These are phyloP conservation scores for Amaurobius ferox DNA, from an alignment of 2,888 invertebrate genomes.

Conservation along the genomic window DNA sequence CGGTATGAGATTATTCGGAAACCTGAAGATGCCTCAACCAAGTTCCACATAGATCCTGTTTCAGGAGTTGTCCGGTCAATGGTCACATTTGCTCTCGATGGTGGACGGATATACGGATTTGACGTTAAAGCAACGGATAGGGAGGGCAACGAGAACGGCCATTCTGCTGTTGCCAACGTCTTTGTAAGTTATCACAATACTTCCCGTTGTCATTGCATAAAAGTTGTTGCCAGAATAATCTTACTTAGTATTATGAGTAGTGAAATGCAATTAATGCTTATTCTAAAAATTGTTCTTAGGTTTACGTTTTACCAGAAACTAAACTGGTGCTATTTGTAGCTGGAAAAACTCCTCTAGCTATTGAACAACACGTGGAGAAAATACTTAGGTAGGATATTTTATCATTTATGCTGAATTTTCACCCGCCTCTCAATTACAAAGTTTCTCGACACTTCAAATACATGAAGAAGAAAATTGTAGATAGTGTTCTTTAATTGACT, in stretches of 20 bases:
- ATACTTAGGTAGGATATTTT: conserved; percentile 81
- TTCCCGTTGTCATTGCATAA: too few relatives aligned
- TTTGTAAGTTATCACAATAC: conserved; percentile 86
- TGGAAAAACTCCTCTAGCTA: conserved; percentile 85
- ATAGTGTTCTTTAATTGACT: too few relatives aligned
- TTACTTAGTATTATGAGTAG: too few relatives aligned
- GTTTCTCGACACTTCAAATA: too few relatives aligned
- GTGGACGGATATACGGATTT: conserved; percentile 88
- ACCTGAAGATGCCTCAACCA: conserved; percentile 83
- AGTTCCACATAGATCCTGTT: conserved; percentile 87
- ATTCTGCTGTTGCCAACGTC: conserved; percentile 89
- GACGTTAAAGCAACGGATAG: conserved; percentile 92
- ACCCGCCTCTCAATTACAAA: too few relatives aligned
- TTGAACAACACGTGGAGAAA: conserved; percentile 83
- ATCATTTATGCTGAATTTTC: too few relatives aligned
- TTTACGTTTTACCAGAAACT: conserved; percentile 88
- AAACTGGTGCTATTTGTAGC: conserved; percentile 88
- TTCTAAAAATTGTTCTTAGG: conserved; percentile 79
- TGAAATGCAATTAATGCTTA: too few relatives aligned
- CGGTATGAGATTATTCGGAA: conserved; percentile 85
- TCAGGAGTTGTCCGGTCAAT: conserved; percentile 87
- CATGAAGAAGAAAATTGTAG: too few relatives aligned
- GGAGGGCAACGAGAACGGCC: conserved; percentile 87
- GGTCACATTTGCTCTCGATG: conserved; percentile 83
- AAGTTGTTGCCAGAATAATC: too few relatives aligned